phyloP scores from a whole-genome alignment of 2,888 invertebrate genomes.

The Pammene aurita region DNA sequence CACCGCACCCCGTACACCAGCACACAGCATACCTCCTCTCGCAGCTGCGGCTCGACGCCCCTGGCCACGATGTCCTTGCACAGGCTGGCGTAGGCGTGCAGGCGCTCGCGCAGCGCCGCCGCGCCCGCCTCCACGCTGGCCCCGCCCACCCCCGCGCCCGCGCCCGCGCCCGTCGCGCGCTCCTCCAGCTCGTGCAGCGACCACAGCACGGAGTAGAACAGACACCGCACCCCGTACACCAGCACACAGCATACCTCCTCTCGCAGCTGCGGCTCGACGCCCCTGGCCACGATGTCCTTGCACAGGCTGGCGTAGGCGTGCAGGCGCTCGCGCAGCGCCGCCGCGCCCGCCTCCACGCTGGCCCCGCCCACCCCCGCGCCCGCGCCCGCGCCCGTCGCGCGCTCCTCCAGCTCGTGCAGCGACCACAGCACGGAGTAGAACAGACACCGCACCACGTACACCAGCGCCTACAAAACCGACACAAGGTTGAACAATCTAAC shows the following conservation, averaged over 20 bases:
- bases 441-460: constrained; percentile 87
- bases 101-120: constrained; percentile 84
- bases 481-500: not conserved
- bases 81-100: constrained; percentile 89
- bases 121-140: constrained; percentile 77
- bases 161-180: constrained; percentile 63
- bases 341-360: constrained; percentile 76
- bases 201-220: constrained; percentile 1
- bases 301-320: constrained; percentile 89
- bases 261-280: constrained; percentile 81
- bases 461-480: constrained; percentile 61
- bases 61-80: constrained; percentile 76
- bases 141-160: no score
- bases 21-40: constrained; percentile 85
- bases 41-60: constrained; percentile 78
- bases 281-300: constrained; percentile 64
- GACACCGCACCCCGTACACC: constrained; percentile 76
- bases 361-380: constrained; percentile 54
- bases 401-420: constrained; percentile 90
- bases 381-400: constrained; percentile 84
- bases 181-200: constrained; percentile 86
- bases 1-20: not conserved
- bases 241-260: constrained; percentile 84
- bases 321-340: constrained; percentile 86
- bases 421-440: constrained; percentile 96